Percentiles rank a stretch among this genome's conserved stretches.
Evolutionary conservation across 2,113 vertebrate species (phyloP).

Genomic region (Silurus asotus): DNA sequence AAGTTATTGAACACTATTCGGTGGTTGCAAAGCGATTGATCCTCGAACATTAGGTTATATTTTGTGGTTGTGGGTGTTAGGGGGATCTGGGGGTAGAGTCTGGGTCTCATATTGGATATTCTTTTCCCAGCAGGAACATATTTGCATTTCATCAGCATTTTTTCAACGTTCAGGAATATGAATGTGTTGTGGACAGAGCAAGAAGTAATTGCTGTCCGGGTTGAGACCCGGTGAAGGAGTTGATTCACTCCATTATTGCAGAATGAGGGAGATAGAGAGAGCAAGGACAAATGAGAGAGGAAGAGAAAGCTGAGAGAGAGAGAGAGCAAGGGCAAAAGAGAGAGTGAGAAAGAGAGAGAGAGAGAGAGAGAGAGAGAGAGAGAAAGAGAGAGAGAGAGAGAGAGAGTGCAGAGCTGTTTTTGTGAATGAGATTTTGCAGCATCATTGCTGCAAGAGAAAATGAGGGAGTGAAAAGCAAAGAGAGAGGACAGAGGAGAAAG

Average conservation of each 20-base stretch:
- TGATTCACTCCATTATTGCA: slow-evolving; percentile 18
- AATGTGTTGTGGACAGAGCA: slow-evolving; percentile 4
- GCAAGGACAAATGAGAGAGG: neutral
- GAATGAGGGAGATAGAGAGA: neutral
- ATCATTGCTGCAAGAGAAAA: slow-evolving; percentile 54
- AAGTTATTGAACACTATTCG: neutral
- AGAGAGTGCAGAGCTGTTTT: slow-evolving; percentile 19
- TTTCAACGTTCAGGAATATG: neutral
- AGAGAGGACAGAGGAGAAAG: neutral
- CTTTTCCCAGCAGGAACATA: neutral
- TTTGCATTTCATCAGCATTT: neutral
- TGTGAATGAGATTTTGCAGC: slow-evolving; percentile 49
- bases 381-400: slow-evolving; percentile 34
- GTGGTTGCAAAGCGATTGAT: neutral
- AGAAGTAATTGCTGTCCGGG: slow-evolving; percentile 2
- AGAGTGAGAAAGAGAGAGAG: slow-evolving; percentile 27
- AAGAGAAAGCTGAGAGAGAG: slow-evolving; percentile 16
- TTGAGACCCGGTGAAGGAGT: slow-evolving; percentile 1
- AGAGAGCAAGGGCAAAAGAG: too few relatives aligned
- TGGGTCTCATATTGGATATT: neutral
- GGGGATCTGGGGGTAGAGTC: neutral
- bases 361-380: neutral
- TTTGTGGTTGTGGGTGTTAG: neutral
- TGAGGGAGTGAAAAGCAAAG: slow-evolving; percentile 9
- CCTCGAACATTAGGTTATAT: neutral